Base-by-base conservation (phyloP, 2,888 invertebrate species). In the Rhagium mordax region DNA sequence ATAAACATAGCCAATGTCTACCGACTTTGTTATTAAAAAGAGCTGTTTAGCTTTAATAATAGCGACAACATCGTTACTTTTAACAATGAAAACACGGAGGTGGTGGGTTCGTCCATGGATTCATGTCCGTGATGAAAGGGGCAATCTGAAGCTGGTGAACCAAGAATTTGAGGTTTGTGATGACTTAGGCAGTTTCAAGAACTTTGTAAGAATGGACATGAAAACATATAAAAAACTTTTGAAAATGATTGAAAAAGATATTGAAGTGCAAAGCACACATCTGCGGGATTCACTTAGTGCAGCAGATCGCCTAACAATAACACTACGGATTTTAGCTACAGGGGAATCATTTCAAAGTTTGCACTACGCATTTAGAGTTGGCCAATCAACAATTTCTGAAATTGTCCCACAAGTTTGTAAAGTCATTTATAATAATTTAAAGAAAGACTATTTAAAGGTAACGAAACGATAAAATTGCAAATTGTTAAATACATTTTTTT, bases 81-180 rank as follows among this genome's bases (percentile, higher is more conserved):
- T n/a, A n/a, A n/a, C n/a, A n/a, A n/a, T n/a, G n/a, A n/a, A n/a
- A n/a, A n/a, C n/a, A n/a, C n/a, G n/a, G n/a, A 49, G 49, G 4
- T 49, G 49, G 49, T 49, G 49, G 49, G 49, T 49, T 49, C 49
- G 49, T 16, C 49, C 49, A 16, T 49, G 49, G 49, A 49, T 49
- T 49, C 16, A 16, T 6, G 16, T 16, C 6, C 49, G 49, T 16
- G n/a, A 13, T 4, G 0, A 47, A 4, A 15, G 2, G 16, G 49
- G 49, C 49, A 16, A 5, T 15, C 15, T 49, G 16, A 49, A 49
- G n/a, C 49, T 49, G n/a, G 15, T 49, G 6, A 15, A 49, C 15
- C 2, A 49, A 15, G 49, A 49, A n/a, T 49, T 49, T 49, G n/a
- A n/a, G 16, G 15, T n/a, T 16, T 49, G 49, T 16, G 15, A 49